Conservation (phyloP, 2,797 vertebrate genomes). For the Apodemus agrarius region DNA sequence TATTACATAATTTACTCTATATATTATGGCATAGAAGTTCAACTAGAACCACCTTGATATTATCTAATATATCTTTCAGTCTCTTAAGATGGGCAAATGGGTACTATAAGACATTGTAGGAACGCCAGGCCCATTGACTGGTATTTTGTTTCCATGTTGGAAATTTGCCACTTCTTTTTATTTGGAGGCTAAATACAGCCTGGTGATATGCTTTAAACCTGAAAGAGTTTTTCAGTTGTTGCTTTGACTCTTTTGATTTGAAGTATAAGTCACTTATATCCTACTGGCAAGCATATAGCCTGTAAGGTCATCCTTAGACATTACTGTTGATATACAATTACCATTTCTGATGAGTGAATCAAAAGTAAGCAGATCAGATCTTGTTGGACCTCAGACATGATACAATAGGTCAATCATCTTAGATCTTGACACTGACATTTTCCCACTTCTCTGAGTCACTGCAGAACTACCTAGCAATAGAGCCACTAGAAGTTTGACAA, state of each 20-base stretch:
- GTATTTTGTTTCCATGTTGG: background rate
- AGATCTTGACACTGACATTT: background rate
- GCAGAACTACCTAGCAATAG: background rate
- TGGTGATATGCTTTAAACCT: background rate
- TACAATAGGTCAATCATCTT: background rate
- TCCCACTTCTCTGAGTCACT: background rate
- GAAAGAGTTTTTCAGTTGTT: slow-evolving; percentile 2
- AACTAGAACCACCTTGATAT: background rate
- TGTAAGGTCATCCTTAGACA: background rate
- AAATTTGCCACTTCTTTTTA: background rate
- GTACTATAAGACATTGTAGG: background rate
- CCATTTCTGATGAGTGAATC: background rate
- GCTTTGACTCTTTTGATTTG: background rate
- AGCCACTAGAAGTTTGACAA: slow-evolving; percentile 28
- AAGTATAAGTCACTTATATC: background rate
- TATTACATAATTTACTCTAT: background rate
- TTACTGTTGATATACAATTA: background rate
- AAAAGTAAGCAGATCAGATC: background rate
- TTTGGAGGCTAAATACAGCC: background rate
- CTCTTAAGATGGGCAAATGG: background rate
- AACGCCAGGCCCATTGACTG: background rate
- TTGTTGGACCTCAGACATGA: background rate
- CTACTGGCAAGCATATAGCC: background rate
- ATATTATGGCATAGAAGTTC: slow-evolving; percentile 10
- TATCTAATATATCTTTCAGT: background rate